Base-by-base conservation (phyloP, 2,888 invertebrate species). In the Drosophila neoperkinsi region DNA sequence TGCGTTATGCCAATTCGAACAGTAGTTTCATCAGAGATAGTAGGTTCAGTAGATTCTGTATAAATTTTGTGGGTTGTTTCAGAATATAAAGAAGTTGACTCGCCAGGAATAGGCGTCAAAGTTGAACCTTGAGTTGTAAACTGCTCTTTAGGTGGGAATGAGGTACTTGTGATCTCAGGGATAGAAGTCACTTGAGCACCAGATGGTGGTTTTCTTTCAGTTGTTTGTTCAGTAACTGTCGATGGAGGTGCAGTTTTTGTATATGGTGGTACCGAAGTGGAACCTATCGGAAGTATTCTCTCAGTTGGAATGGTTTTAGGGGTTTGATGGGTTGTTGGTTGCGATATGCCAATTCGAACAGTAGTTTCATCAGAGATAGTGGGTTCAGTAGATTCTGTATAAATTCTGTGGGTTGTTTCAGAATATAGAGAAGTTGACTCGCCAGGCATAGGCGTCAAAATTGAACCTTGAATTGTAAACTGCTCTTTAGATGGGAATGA, bases 161-260 rank as follows among this genome's bases (percentile, higher is more conserved):
- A 28, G 3, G 33, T 5, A 9, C 56, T 18, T 11, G 16, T 21
- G 0, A 9, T 10, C 0, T 36, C 6, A 25, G 46, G 25, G 10
- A 3, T 25, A 18, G 4, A 21, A 2, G 25, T 11, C 0, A 10
- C 4, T 18, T 5, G 16, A 16, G 31, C 11, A 31, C 3, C 4
- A 9, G 13, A 10, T 0, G 16, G 6, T 5, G 21, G 1, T 9
- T 1, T 3, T 10, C 4, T 25, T 2, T 2, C 25, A 25, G 16
- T 4, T 41, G 33, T 25, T 18, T 58, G 10, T 1, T 58, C 28
- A 16, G 30, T 21, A 4, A 30, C 25, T 4, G n/a, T 11, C 6
- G 34, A 4, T 4, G 49, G 3, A n/a, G 10, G 52, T 5, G 51
- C 43, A 13, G 30, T 43, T 0, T 52, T 18, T 2, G 16, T 41